Evolutionary conservation across 2,888 invertebrate species (phyloP), one percentile per base, ranked within the genome.

Genomic region (Pogonocherus hispidulus): DNA sequence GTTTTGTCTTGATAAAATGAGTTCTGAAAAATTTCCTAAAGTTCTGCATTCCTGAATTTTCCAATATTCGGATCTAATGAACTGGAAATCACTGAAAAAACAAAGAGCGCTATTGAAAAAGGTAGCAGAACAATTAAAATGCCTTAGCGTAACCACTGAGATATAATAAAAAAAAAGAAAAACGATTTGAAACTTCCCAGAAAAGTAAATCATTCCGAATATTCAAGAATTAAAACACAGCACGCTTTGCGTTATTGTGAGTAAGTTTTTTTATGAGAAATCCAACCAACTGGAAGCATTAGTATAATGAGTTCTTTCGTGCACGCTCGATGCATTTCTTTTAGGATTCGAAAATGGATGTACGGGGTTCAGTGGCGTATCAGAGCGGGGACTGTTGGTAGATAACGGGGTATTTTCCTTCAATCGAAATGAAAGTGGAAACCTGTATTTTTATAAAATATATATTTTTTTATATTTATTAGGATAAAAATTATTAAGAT

Each of bases 261-360:
- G 19, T 49, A 62, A 62, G 51, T 14, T 37, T 62, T 51, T 27
- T 46, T 62, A 51, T 51, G 27, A 51, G 37, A 51, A 62, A 37
- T 37, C 37, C 51, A 54, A 47, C 55, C 63, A 37, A 57, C 57
- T 62, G 67, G 62, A 67, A 67, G 60, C 67, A 67, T 67, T 67
- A 67, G 67, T 62, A 62, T 67, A 67, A 67, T 62, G 67, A 67
- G 67, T 67, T 67, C 52, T 62, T 52, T 54, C 20, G 37, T 4
- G n/a, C 14, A 51, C 19, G 35, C 49, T 20, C 23, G 20, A 20
- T 27, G 35, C 49, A 32, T 51, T 62, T 62, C 20, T 62, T 37
- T 51, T 14, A 51, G 51, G 32, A 62, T 41, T 16, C 16, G 41
- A 14, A 41, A 41, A 41, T 41, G 41, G 3, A 41, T 41, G 9